phyloP scores from a whole-genome alignment of 2,888 invertebrate species.

The Psylliodes chrysocephalus region DNA sequence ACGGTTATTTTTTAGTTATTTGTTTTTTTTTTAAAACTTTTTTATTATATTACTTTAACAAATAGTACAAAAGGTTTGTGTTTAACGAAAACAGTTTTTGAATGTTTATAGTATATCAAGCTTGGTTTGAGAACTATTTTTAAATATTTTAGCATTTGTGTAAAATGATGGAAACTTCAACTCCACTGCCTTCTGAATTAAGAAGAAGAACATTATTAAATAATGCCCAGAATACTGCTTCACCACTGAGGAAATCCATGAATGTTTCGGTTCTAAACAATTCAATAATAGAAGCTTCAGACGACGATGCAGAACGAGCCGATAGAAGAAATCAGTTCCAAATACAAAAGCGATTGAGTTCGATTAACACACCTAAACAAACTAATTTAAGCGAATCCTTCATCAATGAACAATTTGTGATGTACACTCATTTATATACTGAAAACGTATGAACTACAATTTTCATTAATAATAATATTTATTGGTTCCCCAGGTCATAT shows the following conservation, averaged over 20 bases:
- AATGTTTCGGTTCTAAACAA: neutral
- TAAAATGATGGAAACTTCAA: slow-evolving; percentile 35
- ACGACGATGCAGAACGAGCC: slow-evolving; percentile 49
- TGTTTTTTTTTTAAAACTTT: too few species aligned
- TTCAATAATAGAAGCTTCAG: slow-evolving; percentile 25
- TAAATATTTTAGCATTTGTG: too few species aligned
- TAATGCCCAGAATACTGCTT: slow-evolving; percentile 14
- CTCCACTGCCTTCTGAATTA: slow-evolving; percentile 30
- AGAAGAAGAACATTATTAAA: slow-evolving; percentile 23
- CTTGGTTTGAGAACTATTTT: too few species aligned
- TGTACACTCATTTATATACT: slow-evolving; percentile 80
- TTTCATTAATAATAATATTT: neutral
- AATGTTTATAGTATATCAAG: too few species aligned
- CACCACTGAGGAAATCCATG: slow-evolving; percentile 32
- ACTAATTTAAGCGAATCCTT: slow-evolving; percentile 55
- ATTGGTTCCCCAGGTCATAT: too few species aligned
- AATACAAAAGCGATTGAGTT: slow-evolving; percentile 41
- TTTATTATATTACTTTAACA: too few species aligned
- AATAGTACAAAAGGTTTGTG: neutral
- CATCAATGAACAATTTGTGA: slow-evolving; percentile 77
- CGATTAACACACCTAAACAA: slow-evolving; percentile 25
- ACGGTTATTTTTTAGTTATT: too few species aligned
- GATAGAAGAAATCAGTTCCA: slow-evolving; percentile 44
- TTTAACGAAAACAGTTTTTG: too few species aligned
- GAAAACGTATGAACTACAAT: slow-evolving; percentile 73